Base-by-base conservation (phyloP, 1,140 invertebrate genomes). In the Protaetia brevitarsis region DNA sequence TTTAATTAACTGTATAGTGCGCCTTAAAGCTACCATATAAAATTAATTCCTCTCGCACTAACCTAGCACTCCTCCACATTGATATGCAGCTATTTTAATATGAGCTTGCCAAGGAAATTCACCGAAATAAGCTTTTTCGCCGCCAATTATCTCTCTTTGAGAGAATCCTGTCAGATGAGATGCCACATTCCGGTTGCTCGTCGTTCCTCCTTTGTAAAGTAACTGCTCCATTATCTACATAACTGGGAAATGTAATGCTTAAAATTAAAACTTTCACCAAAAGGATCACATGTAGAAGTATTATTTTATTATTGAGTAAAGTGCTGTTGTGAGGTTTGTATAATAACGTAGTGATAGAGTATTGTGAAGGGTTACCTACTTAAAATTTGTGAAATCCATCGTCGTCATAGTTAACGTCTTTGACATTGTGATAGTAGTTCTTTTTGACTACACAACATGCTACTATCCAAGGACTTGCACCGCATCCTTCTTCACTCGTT, bases 41-140 rank as follows among this genome's bases (percentile, higher is more conserved):
- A n/a, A n/a, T n/a, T n/a, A n/a, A n/a, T n/a, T n/a, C n/a, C n/a
- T n/a, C n/a, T n/a, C n/a, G n/a, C n/a, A n/a, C 77, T 80, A 74
- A 89, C 82, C 82, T 51, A 89, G 76, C 11, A 89, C 88, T 4
- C 90, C 90, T 11, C 90, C 90, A 74, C 90, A 92, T 76, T 93
- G 91, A 74, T 88, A 92, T 68, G 90, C 87, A 0, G 87, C 84
- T 66, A 94, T 92, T 75, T 91, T 85, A 64, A 94, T 90, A 72
- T 93, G 91, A 0, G 90, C 90, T 77, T 93, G 90, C 91, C 91
- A 94, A 1, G 91, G 91, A 74, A 91, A 89, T 80, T 93, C 90
- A 0, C 88, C 91, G 70, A 89, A 88, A 63, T 82, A 80, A 0
- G 89, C 88, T 56, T 87, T 86, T 8, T 85, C 77, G 2, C 88